Evolutionary conservation across 2,888 invertebrate species (phyloP), one percentile per base, ranked within the genome.

Genomic region (Andrena minutula): DNA sequence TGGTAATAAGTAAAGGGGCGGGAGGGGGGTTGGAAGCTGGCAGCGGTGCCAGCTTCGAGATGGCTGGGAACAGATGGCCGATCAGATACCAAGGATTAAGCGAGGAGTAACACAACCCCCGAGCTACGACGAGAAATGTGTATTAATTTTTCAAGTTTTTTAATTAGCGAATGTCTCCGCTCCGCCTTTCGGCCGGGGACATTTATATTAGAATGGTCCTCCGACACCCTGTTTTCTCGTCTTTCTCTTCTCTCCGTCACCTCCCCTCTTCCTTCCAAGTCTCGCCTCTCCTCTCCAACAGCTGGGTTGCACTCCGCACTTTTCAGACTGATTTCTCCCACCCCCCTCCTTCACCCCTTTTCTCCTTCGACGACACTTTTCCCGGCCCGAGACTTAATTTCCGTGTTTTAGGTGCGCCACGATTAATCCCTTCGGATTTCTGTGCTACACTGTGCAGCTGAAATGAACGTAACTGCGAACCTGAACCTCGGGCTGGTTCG

Each of bases 141-240:
- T 93, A 93, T 94, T 94, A 94, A 94, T 94, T 94, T 94, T 94
- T 94, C 94, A 94, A 94, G 94, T 94, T 94, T 94, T 94, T 94
- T 94, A 94, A 94, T 94, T 94, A 94, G 93, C 92, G 94, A 94
- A 93, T 93, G 94, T 94, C 94, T 93, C 92, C 91, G 91, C 91
- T 91, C 92, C 92, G 92, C 91, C 90, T 89, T 88, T 89, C 92
- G 91, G 86, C 90, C 88, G 89, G 77, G 90, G 93, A 93, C 93
- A 93, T 94, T 94, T 94, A 94, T 94, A 94, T 94, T 93, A 93
- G 93, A 92, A 90, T 88, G 83, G 86, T 87, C 90, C 88, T 86
- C 77, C 79, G 80, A 85, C 80, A 82, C 80, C 79, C 84, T 77
- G 83, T 80, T 79, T 79, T 80, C 79, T 68, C 78, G 66, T 83